Base-by-base conservation (phyloP, 2,113 vertebrate genomes). In the Rynchops niger region DNA sequence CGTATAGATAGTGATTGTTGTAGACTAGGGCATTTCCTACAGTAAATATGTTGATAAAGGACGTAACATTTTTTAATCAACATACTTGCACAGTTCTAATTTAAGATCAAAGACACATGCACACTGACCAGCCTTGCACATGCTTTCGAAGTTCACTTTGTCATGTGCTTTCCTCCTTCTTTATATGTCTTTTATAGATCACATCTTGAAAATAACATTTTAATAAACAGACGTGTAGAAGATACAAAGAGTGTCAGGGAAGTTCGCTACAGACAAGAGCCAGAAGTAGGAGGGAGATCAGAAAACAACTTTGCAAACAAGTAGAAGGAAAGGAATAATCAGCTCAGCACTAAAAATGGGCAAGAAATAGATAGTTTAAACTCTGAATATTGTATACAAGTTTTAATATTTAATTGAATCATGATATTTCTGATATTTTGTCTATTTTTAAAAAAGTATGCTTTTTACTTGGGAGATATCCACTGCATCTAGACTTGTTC, bases 151-250 rank as follows among this genome's bases (percentile, higher is more conserved):
- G 26, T 25, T 77, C 63, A 32, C 22, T 74, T 84, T 2, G 0
- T 26, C n/a, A 26, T 32, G 13, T 67, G 15, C 8, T 79, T 21
- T 40, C 12, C 65, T 74, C 22, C 21, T 78, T 45, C 49, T 62
- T 77, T 49, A 15, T 23, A 14, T 20, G 4, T 25, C 40, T 76
- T 62, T 52, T 23, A 38, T 1, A 25, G 40, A 40, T 22, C 22
- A 56, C 30, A 56, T 56, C 26, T 80, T 90, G 62, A 80, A 90
- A 95, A 83, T 40, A 90, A 58, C 16, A 27, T 59, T 71, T 61
- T 50, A 58, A 58, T 90, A 34, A 69, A 79, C 12, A 53, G 25
- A 52, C 3, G 9, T 7, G 13, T 20, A 62, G 20, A 72, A 69
- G 53, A 84, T 30, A 62, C 5, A 85, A 74, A 45, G 19, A 63